These are phyloP conservation scores for Pachymerium ferrugineum DNA, from an alignment of 2,888 invertebrate species.

Conservation along the genomic window DNA sequence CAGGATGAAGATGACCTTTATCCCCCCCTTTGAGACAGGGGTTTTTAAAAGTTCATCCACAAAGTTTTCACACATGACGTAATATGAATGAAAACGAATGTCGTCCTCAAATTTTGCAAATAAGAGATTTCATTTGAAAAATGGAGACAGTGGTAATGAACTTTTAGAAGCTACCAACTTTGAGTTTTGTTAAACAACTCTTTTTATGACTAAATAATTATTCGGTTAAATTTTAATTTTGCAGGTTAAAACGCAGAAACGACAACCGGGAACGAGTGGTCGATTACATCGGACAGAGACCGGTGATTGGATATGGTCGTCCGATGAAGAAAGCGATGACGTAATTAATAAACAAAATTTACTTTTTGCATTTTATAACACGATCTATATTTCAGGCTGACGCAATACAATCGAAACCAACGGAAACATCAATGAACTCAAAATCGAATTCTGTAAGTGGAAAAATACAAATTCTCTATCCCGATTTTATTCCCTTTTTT, in stretches of 20 bases:
- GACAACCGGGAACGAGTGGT: conserved; percentile 80
- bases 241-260: conserved; percentile 56
- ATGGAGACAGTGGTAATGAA: neutral
- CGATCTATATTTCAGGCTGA: neutral
- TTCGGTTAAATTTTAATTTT: conserved; percentile 7
- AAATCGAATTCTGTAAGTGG: conserved; percentile 29
- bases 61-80: no score
- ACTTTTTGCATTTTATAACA: neutral
- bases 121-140: neutral
- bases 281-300: conserved; percentile 86
- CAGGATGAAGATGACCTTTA: no score
- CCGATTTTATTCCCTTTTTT: neutral
- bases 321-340: conserved; percentile 62
- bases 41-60: no score
- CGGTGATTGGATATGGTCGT: conserved; percentile 98
- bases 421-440: neutral
- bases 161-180: neutral
- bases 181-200: neutral
- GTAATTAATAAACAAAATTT: neutral
- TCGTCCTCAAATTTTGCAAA: neutral
- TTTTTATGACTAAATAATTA: neutral
- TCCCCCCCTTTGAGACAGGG: no score
- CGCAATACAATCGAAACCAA: conserved; percentile 5
- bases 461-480: neutral
- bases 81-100: no score